Base-by-base conservation (phyloP, 2,113 vertebrate genomes). In the Eurystomus gularis region DNA sequence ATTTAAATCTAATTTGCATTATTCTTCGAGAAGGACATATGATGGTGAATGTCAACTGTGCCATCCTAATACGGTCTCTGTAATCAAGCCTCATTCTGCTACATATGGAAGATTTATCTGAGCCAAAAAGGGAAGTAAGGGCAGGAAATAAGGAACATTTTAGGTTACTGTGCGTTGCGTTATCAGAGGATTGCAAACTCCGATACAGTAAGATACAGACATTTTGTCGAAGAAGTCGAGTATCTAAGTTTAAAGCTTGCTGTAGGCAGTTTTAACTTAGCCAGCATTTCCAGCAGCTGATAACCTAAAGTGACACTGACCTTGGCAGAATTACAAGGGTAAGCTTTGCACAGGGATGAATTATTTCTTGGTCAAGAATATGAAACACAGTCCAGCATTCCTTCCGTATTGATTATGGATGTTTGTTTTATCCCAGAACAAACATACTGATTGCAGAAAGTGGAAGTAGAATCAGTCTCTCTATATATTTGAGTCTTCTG, bases 261-360 rank as follows among this genome's bases (percentile, higher is more conserved):
- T 94, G 6, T 64, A 70, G 86, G 76, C 81, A n/a, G 48, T 92
- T 72, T 82, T 70, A 88, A 65, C 65, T 82, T 65, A 48, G 83
- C 33, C 33, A 85, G 90, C 82, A 65, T 94, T 93, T 94, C 71
- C 48, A 94, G 64, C 72, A 62, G 60, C 73, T 48, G 66, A 90
- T 92, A 91, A 95, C 73, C 87, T 70, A 31, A 80, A 66, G 10
- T 80, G 94, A 69, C 66, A 42, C 70, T 93, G 94, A 94, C 95
- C 97, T 94, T 95, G 93, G 83, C 37, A 66, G 66, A 44, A 60
- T 70, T 92, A 78, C 51, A 94, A 95, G 90, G 88, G 62, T 81
- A 68, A 80, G 88, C 66, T 68, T 82, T 92, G 77, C 73, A 80
- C 14, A 14, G 66, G 69, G 72, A 58, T 42, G 46, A 79, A 33